Conservation (phyloP, 2,113 vertebrate genomes). For the Struthidea cinerea region DNA sequence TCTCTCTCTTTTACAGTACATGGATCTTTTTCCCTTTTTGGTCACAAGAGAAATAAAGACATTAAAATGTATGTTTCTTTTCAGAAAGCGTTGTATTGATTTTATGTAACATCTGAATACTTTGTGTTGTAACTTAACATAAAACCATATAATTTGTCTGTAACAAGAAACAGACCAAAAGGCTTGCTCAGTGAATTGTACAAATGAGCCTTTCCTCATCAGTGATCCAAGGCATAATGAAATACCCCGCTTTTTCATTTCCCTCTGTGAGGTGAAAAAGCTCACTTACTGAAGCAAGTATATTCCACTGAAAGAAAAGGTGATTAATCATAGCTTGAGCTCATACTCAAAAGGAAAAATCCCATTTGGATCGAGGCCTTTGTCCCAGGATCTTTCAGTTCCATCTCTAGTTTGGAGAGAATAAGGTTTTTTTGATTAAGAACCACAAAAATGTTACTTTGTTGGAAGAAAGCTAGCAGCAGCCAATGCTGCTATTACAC, state of each 20-base stretch:
- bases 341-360: background rate
- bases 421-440: background rate
- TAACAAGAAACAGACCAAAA: conserved; percentile 12
- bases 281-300: background rate
- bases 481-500: background rate
- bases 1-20: background rate
- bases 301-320: background rate
- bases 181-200: conserved; percentile 43
- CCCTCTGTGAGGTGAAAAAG: conserved; percentile 1
- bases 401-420: background rate
- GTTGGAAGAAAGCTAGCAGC: background rate
- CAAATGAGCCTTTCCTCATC: conserved; percentile 43
- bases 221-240: conserved; percentile 24
- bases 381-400: background rate
- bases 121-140: background rate
- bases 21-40: background rate
- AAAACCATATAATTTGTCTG: conserved; percentile 1
- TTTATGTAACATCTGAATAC: conserved; percentile 12
- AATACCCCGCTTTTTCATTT: background rate
- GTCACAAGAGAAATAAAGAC: conserved; percentile 1
- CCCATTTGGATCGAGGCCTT: background rate
- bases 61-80: conserved; percentile 5
- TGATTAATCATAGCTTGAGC: conserved; percentile 6
- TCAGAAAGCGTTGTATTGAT: background rate
- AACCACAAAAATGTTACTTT: background rate